phyloP scores from a whole-genome alignment of 2,888 invertebrate genomes.

The Meteorus cinctellus region DNA sequence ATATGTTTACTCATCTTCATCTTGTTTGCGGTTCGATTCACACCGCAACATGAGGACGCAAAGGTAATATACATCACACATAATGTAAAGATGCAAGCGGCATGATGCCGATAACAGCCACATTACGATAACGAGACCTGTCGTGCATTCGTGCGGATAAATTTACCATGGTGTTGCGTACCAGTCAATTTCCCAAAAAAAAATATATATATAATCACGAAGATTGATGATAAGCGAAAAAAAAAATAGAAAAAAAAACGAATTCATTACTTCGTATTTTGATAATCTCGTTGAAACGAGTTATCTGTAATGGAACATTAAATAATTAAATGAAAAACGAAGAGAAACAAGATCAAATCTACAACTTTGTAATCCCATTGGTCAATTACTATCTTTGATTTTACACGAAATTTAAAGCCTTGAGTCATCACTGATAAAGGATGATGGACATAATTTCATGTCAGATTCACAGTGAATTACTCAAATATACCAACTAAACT shows the following conservation, averaged over 20 bases:
- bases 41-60: background rate
- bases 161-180: background rate
- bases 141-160: background rate
- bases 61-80: background rate
- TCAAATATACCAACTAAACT: background rate
- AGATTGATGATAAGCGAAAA: constrained; percentile 25
- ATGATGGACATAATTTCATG: constrained; percentile 12
- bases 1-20: constrained; percentile 3
- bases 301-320: background rate
- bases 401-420: background rate
- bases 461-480: constrained; percentile 25
- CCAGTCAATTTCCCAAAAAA: constrained; percentile 27
- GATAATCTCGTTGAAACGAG: background rate
- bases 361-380: background rate
- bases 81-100: constrained; percentile 17
- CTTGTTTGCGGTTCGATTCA: constrained; percentile 14
- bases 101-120: constrained; percentile 31
- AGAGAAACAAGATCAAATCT: background rate
- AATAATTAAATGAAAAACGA: background rate
- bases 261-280: background rate
- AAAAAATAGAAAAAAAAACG: background rate
- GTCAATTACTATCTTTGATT: background rate
- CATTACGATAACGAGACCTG: constrained; percentile 22
- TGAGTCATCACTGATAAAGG: background rate
- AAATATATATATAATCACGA: background rate